Evolutionary conservation across 1,140 invertebrate genomes (phyloP).

Genomic region (Drosophila sp.): DNA sequence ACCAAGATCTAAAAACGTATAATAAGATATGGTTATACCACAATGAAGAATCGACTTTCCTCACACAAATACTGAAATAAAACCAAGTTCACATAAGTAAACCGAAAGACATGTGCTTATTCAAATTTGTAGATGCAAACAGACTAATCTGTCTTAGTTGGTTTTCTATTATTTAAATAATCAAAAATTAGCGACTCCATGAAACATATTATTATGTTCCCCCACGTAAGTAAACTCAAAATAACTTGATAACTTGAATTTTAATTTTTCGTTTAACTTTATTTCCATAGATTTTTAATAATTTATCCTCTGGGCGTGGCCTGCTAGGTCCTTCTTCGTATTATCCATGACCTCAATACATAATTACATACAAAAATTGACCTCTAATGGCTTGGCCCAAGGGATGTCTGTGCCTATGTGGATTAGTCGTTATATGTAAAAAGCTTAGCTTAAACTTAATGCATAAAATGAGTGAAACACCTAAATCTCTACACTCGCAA

Average conservation of each 20-base stretch:
- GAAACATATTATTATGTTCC: no score
- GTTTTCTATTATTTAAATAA: no score
- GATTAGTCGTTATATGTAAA: conserved; percentile 49
- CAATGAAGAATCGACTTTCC: conserved; percentile 12
- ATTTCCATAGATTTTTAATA: conserved; percentile 45
- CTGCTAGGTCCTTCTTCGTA: neutral
- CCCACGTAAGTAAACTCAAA: no score
- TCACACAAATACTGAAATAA: conserved; percentile 35
- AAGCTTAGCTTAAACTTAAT: conserved; percentile 74
- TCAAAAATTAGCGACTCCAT: no score
- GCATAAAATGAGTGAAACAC: conserved; percentile 22
- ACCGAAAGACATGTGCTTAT: conserved; percentile 15
- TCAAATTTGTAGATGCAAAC: neutral
- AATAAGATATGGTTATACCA: conserved; percentile 7
- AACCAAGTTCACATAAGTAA: conserved; percentile 40
- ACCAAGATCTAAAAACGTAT: conserved; percentile 5
- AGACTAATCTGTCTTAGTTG: no score
- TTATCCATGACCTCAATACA: conserved; percentile 11
- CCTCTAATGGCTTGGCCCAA: conserved; percentile 16
- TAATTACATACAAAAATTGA: conserved; percentile 35
- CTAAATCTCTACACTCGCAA: conserved; percentile 23
- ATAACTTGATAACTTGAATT: conserved; percentile 5
- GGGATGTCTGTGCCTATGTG: conserved; percentile 17
- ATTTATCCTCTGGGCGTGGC: conserved; percentile 24
- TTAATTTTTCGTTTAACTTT: conserved; percentile 23